Conservation (phyloP, 35 echinoderm and acorn worm genomes). For the Eucidaris tribuloides region DNA sequence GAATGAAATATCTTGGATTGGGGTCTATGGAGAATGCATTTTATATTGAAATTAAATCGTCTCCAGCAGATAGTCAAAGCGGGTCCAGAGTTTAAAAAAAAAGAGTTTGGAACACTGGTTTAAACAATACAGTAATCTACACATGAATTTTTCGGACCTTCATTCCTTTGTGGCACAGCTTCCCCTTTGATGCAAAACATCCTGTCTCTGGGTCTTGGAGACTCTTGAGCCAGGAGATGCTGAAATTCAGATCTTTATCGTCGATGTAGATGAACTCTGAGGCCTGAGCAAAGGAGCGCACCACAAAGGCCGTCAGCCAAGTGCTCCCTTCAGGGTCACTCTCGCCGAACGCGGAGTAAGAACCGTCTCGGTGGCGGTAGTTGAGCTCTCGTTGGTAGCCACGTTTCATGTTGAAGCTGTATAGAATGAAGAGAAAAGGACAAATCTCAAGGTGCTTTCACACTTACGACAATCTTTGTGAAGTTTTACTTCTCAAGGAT, state of each 20-base stretch:
- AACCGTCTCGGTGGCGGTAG: constrained; percentile 71
- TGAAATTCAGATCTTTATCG: constrained; percentile 44
- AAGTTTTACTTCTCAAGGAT: too few species aligned
- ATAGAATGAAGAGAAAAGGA: too few species aligned
- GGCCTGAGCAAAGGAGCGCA: constrained; percentile 77
- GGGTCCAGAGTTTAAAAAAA: not conserved
- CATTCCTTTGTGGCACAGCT: constrained; percentile 82
- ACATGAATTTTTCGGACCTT: constrained; percentile 48
- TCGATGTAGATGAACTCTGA: constrained; percentile 68
- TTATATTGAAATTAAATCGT: too few species aligned
- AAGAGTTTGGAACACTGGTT: not conserved
- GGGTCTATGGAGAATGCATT: too few species aligned
- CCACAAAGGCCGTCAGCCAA: constrained; percentile 91
- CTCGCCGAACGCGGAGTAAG: constrained; percentile 87
- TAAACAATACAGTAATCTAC: too few species aligned
- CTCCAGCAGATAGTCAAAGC: not conserved
- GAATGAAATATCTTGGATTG: too few species aligned
- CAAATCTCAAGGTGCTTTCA: too few species aligned
- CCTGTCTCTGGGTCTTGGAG: constrained; percentile 58
- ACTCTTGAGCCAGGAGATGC: constrained; percentile 68
- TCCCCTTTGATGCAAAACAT: constrained; percentile 65
- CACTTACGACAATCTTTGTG: too few species aligned
- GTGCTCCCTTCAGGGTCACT: constrained; percentile 71
- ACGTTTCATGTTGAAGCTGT: constrained; percentile 64
- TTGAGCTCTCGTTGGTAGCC: constrained; percentile 96